These are phyloP conservation scores for Dolichotis patagonum DNA, from an alignment of 2,113 vertebrate genomes.

Conservation along the genomic window DNA sequence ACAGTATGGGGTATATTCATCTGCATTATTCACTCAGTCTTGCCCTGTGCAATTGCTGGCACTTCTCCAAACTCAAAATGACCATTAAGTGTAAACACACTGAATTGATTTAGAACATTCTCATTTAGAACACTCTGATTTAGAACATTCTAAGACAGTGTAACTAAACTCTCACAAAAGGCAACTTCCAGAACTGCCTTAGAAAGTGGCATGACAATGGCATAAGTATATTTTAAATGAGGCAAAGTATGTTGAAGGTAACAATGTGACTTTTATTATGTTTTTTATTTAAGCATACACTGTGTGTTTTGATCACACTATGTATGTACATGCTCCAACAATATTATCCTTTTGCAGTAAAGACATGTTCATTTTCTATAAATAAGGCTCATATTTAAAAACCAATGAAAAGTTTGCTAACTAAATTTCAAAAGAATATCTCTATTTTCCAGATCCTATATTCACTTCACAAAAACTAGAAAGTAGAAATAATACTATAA, in stretches of 20 bases:
- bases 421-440: conserved; percentile 6
- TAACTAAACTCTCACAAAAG: background rate
- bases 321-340: background rate
- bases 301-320: background rate
- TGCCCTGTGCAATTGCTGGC: background rate
- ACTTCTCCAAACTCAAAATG: background rate
- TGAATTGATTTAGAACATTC: background rate
- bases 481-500: background rate
- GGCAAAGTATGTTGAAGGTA: background rate
- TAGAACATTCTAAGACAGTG: background rate
- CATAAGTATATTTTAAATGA: background rate
- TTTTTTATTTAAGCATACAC: background rate
- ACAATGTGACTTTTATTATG: background rate
- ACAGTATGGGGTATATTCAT: background rate
- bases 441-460: background rate
- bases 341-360: background rate
- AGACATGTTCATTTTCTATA: background rate
- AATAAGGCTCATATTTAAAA: background rate
- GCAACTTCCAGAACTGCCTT: background rate
- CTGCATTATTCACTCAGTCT: background rate
- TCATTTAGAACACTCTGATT: background rate
- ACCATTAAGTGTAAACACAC: background rate
- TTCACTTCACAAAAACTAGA: background rate
- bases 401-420: background rate
- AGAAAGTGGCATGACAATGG: background rate